Percentiles rank a stretch among this genome's conserved stretches.
phyloP scores from a whole-genome alignment of 1,140 invertebrate species.

The Platyscapa corneri region DNA sequence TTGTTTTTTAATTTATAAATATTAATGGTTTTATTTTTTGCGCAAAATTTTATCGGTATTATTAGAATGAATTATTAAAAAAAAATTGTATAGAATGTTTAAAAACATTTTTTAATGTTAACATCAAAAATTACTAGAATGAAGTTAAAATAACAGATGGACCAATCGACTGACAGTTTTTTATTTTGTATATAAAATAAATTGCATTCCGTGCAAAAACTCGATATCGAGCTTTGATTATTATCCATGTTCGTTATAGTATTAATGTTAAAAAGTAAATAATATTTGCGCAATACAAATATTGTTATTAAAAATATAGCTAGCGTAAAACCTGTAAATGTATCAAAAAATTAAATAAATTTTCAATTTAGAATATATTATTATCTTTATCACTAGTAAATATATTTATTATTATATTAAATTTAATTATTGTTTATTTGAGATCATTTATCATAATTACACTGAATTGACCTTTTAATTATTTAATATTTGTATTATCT shows the following conservation, averaged over 20 bases:
- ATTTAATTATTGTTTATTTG: neutral
- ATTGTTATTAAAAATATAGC: slow-evolving; percentile 41
- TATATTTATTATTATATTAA: neutral
- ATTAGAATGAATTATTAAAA: slow-evolving; percentile 29
- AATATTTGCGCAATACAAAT: slow-evolving; percentile 15
- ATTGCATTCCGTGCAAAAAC: slow-evolving; percentile 41
- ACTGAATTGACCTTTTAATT: neutral
- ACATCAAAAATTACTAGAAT: neutral
- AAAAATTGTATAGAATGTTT: slow-evolving; percentile 35
- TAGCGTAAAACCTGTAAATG: slow-evolving; percentile 41
- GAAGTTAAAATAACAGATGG: slow-evolving; percentile 4
- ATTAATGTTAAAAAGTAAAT: slow-evolving; percentile 20
- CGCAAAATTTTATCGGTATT: slow-evolving; percentile 41
- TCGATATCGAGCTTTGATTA: slow-evolving; percentile 27
- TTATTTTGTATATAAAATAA: slow-evolving; percentile 43
- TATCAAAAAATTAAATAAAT: slow-evolving; percentile 43
- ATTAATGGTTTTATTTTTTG: slow-evolving; percentile 20
- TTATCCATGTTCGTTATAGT: slow-evolving; percentile 35
- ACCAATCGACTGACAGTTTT: slow-evolving; percentile 44
- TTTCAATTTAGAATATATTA: slow-evolving; percentile 14
- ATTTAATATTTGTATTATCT: neutral
- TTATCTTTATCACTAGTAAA: neutral
- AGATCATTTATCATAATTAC: neutral
- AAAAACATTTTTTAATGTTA: slow-evolving; percentile 43
- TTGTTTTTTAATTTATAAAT: slow-evolving; percentile 24